Conservation (phyloP, 2,797 vertebrate genomes). For the Darevskia mixta region DNA sequence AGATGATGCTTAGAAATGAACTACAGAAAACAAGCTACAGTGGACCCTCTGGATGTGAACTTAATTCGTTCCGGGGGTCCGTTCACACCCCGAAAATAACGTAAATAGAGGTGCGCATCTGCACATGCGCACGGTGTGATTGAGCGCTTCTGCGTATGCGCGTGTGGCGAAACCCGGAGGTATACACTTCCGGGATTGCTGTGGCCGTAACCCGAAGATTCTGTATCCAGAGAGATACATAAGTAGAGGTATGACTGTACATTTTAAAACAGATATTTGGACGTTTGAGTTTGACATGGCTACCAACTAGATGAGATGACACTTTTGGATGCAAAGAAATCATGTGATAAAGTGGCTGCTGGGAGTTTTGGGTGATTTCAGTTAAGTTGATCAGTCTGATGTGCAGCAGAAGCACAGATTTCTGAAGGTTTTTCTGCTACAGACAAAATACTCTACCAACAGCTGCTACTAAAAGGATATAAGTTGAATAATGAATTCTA, state of each 20-base stretch:
- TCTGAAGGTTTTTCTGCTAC: slow-evolving; percentile 7
- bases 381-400: slow-evolving; percentile 39
- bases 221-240: too few species aligned
- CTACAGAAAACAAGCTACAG: slow-evolving; percentile 10
- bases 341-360: slow-evolving; percentile 47
- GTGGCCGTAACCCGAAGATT: too few species aligned
- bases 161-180: too few species aligned
- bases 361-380: slow-evolving; percentile 52
- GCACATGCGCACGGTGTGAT: too few species aligned
- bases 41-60: not conserved
- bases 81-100: too few species aligned
- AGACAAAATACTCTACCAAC: slow-evolving; percentile 3
- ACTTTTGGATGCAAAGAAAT: slow-evolving; percentile 44
- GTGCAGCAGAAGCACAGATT: slow-evolving; percentile 29
- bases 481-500: not conserved
- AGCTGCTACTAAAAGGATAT: not conserved
- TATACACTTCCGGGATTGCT: too few species aligned
- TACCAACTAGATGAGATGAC: slow-evolving; percentile 15
- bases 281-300: not conserved
- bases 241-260: too few species aligned
- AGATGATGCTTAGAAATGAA: slow-evolving; percentile 49
- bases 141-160: too few species aligned
- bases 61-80: too few species aligned
- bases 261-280: slow-evolving; percentile 59
- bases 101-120: too few species aligned